These are phyloP conservation scores for Gibbula magus DNA, from an alignment of 2,888 invertebrate genomes.

Conservation along the genomic window DNA sequence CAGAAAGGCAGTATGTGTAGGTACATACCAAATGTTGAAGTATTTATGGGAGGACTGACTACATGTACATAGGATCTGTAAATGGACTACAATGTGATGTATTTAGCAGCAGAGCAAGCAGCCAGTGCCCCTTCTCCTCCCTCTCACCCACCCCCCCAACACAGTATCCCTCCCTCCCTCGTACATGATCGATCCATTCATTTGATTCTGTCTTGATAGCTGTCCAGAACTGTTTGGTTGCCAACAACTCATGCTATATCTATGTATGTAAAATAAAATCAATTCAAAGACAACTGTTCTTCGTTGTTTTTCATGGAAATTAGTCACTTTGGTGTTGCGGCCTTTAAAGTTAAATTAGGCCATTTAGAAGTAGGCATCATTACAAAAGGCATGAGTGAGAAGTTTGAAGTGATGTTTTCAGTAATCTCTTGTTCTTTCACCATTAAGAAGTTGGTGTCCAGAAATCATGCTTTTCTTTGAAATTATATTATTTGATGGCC, in stretches of 20 bases:
- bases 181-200: neutral
- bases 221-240: constrained; percentile 11
- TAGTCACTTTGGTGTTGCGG: too few species aligned
- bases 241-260: constrained; percentile 15
- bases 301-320: too few species aligned
- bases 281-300: neutral
- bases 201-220: constrained; percentile 6
- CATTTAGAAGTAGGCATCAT: too few species aligned
- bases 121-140: neutral
- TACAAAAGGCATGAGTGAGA: too few species aligned
- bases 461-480: too few species aligned
- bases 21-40: neutral
- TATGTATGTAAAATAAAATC: constrained; percentile 8
- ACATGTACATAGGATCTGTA: constrained; percentile 10
- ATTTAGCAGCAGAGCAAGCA: neutral
- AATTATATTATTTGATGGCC: too few species aligned
- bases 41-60: neutral
- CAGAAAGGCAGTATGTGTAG: too few species aligned
- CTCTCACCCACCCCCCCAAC: neutral
- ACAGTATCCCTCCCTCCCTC: neutral
- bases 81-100: neutral
- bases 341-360: too few species aligned
- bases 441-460: too few species aligned
- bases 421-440: too few species aligned
- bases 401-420: too few species aligned